These are phyloP conservation scores for Theocolax elegans DNA, from an alignment of 1,140 invertebrate species.

Conservation along the genomic window DNA sequence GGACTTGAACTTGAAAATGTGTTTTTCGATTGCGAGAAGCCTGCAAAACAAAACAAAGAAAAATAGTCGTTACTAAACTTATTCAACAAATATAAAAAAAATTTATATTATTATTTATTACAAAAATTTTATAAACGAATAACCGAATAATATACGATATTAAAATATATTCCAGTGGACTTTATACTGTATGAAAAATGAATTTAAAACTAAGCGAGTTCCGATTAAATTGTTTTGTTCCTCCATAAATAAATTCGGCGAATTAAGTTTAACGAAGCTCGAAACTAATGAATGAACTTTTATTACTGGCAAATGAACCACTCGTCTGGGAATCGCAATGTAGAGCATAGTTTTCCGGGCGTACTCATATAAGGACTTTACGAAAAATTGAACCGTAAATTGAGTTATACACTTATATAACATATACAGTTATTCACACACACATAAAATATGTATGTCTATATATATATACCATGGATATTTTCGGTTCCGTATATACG, in stretches of 20 bases:
- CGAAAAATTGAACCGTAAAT: slow-evolving; percentile 1
- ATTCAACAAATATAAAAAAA: no score
- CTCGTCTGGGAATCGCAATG: background rate
- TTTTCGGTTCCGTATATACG: no score
- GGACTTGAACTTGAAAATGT: slow-evolving; percentile 58
- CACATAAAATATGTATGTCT: no score
- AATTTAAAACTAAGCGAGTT: no score
- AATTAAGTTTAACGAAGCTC: slow-evolving; percentile 28
- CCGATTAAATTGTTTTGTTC: slow-evolving; percentile 2
- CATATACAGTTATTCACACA: no score
- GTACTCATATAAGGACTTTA: background rate
- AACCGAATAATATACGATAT: no score
- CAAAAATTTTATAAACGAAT: no score
- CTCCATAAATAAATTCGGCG: background rate
- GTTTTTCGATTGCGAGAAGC: slow-evolving; percentile 62
- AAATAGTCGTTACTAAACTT: no score
- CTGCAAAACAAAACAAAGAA: slow-evolving; percentile 58
- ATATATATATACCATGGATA: no score
- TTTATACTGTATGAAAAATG: no score
- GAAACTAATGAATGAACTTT: slow-evolving; percentile 22
- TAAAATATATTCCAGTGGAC: no score
- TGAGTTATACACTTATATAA: slow-evolving; percentile 1
- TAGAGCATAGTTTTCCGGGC: background rate
- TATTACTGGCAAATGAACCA: slow-evolving; percentile 6
- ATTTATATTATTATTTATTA: background rate